Evolutionary conservation across 1,140 invertebrate genomes (phyloP), one percentile per base, ranked within the genome.

Genomic region (Drosophila auraria): DNA sequence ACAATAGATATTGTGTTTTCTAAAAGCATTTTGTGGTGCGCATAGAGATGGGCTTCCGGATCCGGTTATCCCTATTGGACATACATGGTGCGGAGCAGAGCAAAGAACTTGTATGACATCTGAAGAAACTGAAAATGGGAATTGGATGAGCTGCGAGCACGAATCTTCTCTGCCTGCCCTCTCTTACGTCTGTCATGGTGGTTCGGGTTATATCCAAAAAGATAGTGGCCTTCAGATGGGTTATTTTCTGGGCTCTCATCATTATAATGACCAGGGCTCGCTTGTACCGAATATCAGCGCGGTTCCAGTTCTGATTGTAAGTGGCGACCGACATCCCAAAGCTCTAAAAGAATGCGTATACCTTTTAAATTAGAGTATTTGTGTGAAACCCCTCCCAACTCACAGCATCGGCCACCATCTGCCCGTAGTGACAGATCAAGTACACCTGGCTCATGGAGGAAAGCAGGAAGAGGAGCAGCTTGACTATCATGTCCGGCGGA

Each of bases 401-500:
- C 27, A 91, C 89, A 44, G 82, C 81, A 77, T 91, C 82, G 0
- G 76, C 83, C 38, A 91, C 63, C 51, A 82, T 33, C n/a, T 91
- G 83, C 0, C 89, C 81, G 20, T 89, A 78, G 33, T 91, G 60
- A 45, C 89, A 91, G n/a, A 91, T 91, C 33, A 91, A 56, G 47
- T 78, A 91, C 7, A 74, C 84, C 42, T 91, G 87, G 6, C 58
- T 56, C 27, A 82, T 47, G 0, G 89, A 78, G 0, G 74, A 80
- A 2, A 86, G 27, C 0, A 91, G 57, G 44, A 73, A 91, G 17
- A 91, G 25, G 0, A 74, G 33, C 15, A 86, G 61, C 27, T 89
- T 91, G 11, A 78, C 27, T 50, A 89, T 47, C 20, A 80, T 42
- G 8, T 83, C 82, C 1, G 78, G 72, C 2, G 44, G 12, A 15